Evolutionary conservation across 2,797 vertebrate genomes (phyloP), one percentile per base, ranked within the genome.

Genomic region (Gallirallus australis): DNA sequence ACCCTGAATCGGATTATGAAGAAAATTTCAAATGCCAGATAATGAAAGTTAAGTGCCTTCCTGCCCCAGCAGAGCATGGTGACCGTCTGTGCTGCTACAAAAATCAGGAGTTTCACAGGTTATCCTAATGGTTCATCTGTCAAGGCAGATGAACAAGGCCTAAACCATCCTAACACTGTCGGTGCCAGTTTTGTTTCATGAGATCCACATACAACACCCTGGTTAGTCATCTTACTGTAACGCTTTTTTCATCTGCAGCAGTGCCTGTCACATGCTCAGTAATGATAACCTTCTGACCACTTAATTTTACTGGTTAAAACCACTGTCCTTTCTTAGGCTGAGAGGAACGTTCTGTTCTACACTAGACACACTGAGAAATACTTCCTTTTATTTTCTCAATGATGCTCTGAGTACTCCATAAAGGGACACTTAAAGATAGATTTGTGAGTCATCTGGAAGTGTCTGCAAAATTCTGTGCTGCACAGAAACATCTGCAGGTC

Each of bases 151-250:
- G 27, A 64, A 4, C 5, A 4, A 81, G 57, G 54, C 16, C 52
- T 50, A 69, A 76, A 50, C 63, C 23, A 42, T 63, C 7, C 18
- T 28, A 56, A 7, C 2, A 6, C 17, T 78, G 5, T 30, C 80
- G 77, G 28, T 37, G 39, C 9, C 0, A 1, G 35, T 64, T 33
- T 82, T 52, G 30, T 76, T 82, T 70, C 12, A 15, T 10, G 60
- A 56, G 9, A 25, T 30, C 48, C 50, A 10, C 18, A 21, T 7
- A 15, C 7, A 86, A 47, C 35, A 61, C 3, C 4, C 21, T 33
- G 45, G 21, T 54, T 30, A 47, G 18, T 33, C 18, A 61, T 19
- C 33, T 76, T 30, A 25, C 9, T 1, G 0, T 2, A 7, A 1
- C 19, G 50, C 5, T 65, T 71, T 35, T 42, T 59, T 84, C 40